Percentiles rank a stretch among this genome's conserved stretches.
Conservation (phyloP, 2,113 vertebrate species). For the Cephalopholis sonnerati region DNA sequence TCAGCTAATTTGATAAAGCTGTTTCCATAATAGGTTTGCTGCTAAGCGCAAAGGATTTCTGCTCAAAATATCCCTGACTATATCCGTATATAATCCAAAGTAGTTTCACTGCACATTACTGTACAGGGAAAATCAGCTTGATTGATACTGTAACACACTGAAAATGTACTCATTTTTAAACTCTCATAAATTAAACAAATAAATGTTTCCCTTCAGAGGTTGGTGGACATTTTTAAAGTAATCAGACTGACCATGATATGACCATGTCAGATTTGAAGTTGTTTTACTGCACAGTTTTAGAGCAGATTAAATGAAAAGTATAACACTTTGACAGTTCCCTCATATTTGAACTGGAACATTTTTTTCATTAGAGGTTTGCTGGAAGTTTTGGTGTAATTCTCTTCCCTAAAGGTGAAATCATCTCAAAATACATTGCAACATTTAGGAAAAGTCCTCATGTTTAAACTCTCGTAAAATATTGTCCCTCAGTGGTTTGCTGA, state of each 20-base stretch:
- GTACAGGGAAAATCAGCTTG: too few relatives aligned
- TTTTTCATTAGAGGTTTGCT: too few relatives aligned
- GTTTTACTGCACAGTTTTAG: too few relatives aligned
- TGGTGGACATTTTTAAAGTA: background rate
- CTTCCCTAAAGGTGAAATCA: background rate
- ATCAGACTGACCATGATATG: too few relatives aligned
- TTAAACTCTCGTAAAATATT: background rate
- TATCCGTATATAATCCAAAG: too few relatives aligned
- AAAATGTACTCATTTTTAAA: background rate
- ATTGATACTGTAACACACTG: background rate
- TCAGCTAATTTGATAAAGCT: background rate
- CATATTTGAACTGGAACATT: too few relatives aligned
- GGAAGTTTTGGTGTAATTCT: background rate
- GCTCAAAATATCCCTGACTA: background rate
- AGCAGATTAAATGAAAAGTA: too few relatives aligned
- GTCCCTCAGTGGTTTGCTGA: background rate
- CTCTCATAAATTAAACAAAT: background rate
- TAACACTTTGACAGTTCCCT: too few relatives aligned
- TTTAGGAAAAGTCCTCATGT: background rate
- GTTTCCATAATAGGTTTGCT: background rate
- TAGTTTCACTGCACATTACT: too few relatives aligned
- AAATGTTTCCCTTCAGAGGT: background rate
- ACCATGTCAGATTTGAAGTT: too few relatives aligned
- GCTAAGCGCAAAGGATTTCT: background rate
- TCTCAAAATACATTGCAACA: background rate